Conservation (phyloP, 2,113 vertebrate species). For the Carollia perspicillata region DNA sequence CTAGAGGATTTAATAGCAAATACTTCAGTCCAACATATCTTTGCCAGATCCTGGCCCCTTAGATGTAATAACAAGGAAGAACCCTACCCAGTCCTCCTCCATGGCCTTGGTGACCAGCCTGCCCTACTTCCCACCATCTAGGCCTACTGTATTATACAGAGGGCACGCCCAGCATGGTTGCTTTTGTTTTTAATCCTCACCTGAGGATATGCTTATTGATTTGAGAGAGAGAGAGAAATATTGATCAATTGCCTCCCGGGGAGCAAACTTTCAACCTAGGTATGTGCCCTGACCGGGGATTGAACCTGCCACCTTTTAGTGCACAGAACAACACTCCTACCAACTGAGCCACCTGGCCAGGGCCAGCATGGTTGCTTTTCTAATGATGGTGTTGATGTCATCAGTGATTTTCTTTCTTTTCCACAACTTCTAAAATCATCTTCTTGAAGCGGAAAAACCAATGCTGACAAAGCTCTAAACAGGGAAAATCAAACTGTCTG, state of each 20-base stretch:
- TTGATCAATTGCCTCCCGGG: no score
- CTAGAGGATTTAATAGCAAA: neutral
- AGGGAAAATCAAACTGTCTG: neutral
- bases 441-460: neutral
- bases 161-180: rapidly evolving
- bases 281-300: no score
- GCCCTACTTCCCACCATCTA: neutral
- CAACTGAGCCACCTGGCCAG: no score
- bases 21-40: neutral
- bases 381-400: neutral
- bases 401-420: neutral
- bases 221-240: no score
- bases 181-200: neutral
- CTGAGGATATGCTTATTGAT: no score
- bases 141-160: neutral
- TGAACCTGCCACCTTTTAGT: no score
- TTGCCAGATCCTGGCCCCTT: neutral
- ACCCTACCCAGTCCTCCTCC: rapidly evolving
- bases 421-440: neutral
- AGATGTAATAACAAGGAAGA: neutral
- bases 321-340: no score
- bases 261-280: no score
- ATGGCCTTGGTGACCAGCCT: neutral
- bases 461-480: neutral
- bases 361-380: neutral